phyloP scores from a whole-genome alignment of 2,113 vertebrate genomes.

The Elaphurus davidianus region DNA sequence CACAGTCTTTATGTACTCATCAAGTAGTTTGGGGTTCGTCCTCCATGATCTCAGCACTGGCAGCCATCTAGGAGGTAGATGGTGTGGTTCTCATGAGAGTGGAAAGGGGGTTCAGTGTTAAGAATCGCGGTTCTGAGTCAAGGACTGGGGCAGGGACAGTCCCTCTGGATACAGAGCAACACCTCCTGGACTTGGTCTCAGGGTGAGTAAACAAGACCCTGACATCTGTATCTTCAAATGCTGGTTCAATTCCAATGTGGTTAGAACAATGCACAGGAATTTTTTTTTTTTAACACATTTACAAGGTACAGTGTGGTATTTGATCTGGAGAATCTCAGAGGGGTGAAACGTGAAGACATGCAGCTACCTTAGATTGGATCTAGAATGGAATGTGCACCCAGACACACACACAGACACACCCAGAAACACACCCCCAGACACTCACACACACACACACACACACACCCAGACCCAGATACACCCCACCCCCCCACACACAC shows the following conservation, averaged over 20 bases:
- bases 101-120: neutral
- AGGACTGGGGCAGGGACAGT: no score
- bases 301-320: neutral
- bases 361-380: neutral
- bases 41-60: rapidly evolving
- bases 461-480: no score
- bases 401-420: neutral
- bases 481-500: no score
- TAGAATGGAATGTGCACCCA: neutral
- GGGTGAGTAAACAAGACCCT: neutral
- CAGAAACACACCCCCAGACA: no score
- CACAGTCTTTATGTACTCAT: neutral
- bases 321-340: neutral
- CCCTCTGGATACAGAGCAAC: neutral
- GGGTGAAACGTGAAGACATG: neutral
- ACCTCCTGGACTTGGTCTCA: neutral
- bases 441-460: no score
- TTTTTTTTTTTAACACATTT: neutral
- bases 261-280: neutral
- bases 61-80: neutral
- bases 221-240: neutral
- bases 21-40: neutral
- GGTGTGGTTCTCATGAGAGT: neutral
- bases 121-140: neutral
- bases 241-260: neutral